phyloP scores from a whole-genome alignment of 2,113 vertebrate species.

The Stegostoma tigrinum region DNA sequence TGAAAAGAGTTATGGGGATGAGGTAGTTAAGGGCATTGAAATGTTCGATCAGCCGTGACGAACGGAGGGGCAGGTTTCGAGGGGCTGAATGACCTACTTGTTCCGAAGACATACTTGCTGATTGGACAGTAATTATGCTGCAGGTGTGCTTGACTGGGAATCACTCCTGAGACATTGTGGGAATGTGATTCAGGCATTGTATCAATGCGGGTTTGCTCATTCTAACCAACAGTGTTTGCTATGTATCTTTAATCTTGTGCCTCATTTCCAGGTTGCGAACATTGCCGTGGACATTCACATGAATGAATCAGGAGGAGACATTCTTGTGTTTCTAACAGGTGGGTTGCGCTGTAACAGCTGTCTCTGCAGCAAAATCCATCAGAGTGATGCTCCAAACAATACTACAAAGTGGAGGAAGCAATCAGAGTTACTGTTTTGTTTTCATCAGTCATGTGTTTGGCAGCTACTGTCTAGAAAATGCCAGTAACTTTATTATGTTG shows the following conservation, averaged over 20 bases:
- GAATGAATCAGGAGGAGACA: constrained; percentile 79
- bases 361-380: not conserved
- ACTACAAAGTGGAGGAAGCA: not conserved
- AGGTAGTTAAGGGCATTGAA: too few species aligned
- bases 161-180: not conserved
- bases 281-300: constrained; percentile 79
- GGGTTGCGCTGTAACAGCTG: constrained; percentile 30
- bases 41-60: too few species aligned
- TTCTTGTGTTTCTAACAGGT: constrained; percentile 94
- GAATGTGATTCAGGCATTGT: not conserved
- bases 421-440: not conserved
- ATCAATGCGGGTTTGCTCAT: not conserved
- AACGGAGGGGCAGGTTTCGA: too few species aligned
- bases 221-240: not conserved
- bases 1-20: too few species aligned
- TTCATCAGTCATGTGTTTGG: not conserved
- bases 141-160: not conserved
- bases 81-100: too few species aligned
- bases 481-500: not conserved
- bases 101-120: too few species aligned
- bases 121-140: not conserved
- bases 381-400: not conserved
- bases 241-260: not conserved
- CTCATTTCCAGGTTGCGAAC: constrained; percentile 73
- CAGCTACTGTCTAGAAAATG: not conserved